Base-by-base conservation (phyloP, 2,797 vertebrate genomes). In the Catostomus latipinnis region DNA sequence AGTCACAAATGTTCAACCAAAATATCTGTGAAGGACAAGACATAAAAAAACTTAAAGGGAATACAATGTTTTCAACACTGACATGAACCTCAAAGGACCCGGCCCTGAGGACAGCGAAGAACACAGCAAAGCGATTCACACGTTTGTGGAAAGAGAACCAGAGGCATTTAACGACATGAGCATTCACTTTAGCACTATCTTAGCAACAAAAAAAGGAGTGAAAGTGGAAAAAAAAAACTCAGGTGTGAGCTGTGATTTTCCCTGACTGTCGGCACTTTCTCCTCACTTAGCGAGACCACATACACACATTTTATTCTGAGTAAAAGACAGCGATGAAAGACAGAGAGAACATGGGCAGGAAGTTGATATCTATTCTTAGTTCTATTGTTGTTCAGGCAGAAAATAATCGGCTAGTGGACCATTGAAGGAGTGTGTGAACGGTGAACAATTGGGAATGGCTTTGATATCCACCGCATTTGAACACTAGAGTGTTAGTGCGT, bases 231-330 rank as follows among this genome's bases (percentile, higher is more conserved):
- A 56, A 45, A 63, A 48, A 45, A 63, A 34, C 56, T 48, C 45
- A 72, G 76, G 61, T 75, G 50, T 72, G 43, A 60, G 48, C 48
- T 81, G 60, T 67, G 63, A 80, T 77, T 74, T 67, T 84, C 43
- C 18, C 52, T 50, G 48, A 49, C 74, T 52, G 71, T 67, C 49
- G 8, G 9, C 65, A 78, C 58, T 50, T 67, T 78, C 71, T 77
- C 74, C 57, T 83, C 76, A 71, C 70, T 71, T 76, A 16, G 46
- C 12, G 13, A 1, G 53, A 45, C 16, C 18, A 69, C 46, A 22
- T 13, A 6, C 78, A 68, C 63, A 68, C 65, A 74, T 61, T 60
- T 78, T 13, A 61, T 54, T 58, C 43, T n/a, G n/a, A 62, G 2
- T 11, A 10, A 71, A 58, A 22, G 49, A 22, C 34, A 34, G 34